A percentile compares a stretch with the other conserved stretches of the same genome.
Conservation (phyloP, 2,888 invertebrate genomes). For the Lithophane semibrunnea region DNA sequence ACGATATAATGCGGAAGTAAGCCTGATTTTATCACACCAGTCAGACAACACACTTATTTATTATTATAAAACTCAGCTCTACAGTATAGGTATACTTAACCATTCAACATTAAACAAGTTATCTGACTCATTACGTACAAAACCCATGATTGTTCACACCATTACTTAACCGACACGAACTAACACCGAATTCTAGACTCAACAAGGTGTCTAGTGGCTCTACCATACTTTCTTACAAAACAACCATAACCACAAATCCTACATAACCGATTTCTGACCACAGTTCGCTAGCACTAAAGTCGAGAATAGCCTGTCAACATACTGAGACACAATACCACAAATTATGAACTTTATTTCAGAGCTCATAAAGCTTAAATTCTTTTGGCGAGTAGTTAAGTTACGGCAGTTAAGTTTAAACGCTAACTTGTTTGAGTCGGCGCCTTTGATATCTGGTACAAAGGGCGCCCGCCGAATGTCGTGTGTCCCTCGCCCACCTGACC, state of each 20-base stretch:
- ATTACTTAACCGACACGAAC: slow-evolving; percentile 75
- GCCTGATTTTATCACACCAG: not conserved
- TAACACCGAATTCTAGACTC: slow-evolving; percentile 83
- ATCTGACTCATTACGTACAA: slow-evolving; percentile 66
- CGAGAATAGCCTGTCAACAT: not conserved
- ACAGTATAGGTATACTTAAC: slow-evolving; percentile 18
- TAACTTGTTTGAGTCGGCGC: slow-evolving; percentile 84
- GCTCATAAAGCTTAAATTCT: slow-evolving; percentile 35
- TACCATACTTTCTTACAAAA: slow-evolving; percentile 60
- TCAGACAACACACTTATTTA: not conserved
- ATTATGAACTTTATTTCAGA: accelerated
- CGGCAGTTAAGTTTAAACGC: slow-evolving; percentile 63
- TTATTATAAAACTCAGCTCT: slow-evolving; percentile 8
- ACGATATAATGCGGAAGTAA: not conserved
- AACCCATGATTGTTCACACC: slow-evolving; percentile 72
- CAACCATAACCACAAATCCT: slow-evolving; percentile 55
- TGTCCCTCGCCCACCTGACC: slow-evolving; percentile 88
- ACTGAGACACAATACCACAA: not conserved
- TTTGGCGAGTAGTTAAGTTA: slow-evolving; percentile 48
- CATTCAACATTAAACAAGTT: slow-evolving; percentile 59
- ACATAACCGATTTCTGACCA: not conserved
- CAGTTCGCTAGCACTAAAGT: accelerated
- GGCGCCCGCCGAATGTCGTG: slow-evolving; percentile 87
- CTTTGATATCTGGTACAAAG: slow-evolving; percentile 87
- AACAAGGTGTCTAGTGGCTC: slow-evolving; percentile 87